phyloP scores from a whole-genome alignment of 2,888 invertebrate genomes.

The Bellardia bayeri region DNA sequence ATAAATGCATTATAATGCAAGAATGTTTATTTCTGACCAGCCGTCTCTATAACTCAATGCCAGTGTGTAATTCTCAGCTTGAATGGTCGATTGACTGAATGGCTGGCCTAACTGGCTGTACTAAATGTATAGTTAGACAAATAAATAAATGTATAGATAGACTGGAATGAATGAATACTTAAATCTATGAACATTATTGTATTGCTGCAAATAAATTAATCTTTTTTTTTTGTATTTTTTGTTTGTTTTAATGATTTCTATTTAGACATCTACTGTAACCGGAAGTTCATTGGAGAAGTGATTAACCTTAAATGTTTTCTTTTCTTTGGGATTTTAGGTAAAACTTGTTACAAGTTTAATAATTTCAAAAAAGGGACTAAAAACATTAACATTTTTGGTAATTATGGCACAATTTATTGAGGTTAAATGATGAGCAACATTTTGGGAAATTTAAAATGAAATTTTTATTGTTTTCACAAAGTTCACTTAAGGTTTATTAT shows the following conservation, averaged over 20 bases:
- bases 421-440: slow-evolving; percentile 47
- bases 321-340: slow-evolving; percentile 17
- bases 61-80: slow-evolving; percentile 32
- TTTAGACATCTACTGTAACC: slow-evolving; percentile 20
- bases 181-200: slow-evolving; percentile 47
- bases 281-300: background rate
- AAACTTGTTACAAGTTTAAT: slow-evolving; percentile 2
- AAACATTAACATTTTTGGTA: background rate
- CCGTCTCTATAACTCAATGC: background rate
- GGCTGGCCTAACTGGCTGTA: slow-evolving; percentile 34
- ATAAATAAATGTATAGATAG: slow-evolving; percentile 46
- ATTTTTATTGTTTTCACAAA: slow-evolving; percentile 9
- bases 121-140: background rate
- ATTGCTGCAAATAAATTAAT: slow-evolving; percentile 56
- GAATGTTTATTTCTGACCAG: slow-evolving; percentile 13
- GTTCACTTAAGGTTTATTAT: slow-evolving; percentile 13
- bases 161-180: slow-evolving; percentile 15
- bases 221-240: background rate
- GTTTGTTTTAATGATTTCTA: background rate
- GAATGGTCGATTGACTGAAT: slow-evolving; percentile 40
- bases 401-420: slow-evolving; percentile 35
- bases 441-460: slow-evolving; percentile 9
- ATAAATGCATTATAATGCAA: slow-evolving; percentile 62
- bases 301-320: slow-evolving; percentile 53
- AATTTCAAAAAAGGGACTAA: too few species aligned